Base-by-base conservation (phyloP, 1,140 invertebrate species). In the Adelges cooleyi region DNA sequence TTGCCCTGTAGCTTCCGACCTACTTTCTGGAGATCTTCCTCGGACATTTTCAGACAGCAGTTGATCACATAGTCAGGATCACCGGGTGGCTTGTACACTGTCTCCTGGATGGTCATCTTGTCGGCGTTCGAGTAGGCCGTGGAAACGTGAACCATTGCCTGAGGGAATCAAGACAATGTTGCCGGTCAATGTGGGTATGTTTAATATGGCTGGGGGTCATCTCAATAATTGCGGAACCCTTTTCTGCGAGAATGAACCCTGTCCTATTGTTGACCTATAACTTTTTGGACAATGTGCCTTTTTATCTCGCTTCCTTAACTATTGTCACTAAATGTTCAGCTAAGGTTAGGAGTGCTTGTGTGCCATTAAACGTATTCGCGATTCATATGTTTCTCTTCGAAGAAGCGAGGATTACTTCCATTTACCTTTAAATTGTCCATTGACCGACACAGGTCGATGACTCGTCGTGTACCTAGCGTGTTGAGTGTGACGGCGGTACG, bases 81-180 rank as follows among this genome's bases (percentile, higher is more conserved):
- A 27, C 82, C 80, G 0, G 81, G 78, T 0, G 84, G 80, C 74
- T 80, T 80, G 71, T 90, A 90, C 11, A 90, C 81, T 17, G 74
- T 74, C 74, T 92, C 88, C 40, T 84, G 80, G 15, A 91, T 81
- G 38, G 82, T 77, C 5, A 75, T 73, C 40, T 81, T 80, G 65
- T 90, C 84, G 0, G 86, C 82, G 74, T 93, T 93, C 70, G 86
- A 89, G 74, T 90, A 93, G 0, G 90, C 90, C 1, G 90, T 93
- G 2, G 90, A 92, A 4, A 93, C 86, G 74, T 93, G 88, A 1
- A 92, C 80, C 48, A 92, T 79, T 25, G 86, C 87, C 84, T 84
- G 72, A 33, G n/a, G n/a, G n/a, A n/a, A 17, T 4, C 22, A 53
- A 56, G 17, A 25, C 15, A 17, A 10, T 23, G 2, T 51, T 17